Conservation (phyloP, 2,888 invertebrate species). For the Ormyrus pomaceus region DNA sequence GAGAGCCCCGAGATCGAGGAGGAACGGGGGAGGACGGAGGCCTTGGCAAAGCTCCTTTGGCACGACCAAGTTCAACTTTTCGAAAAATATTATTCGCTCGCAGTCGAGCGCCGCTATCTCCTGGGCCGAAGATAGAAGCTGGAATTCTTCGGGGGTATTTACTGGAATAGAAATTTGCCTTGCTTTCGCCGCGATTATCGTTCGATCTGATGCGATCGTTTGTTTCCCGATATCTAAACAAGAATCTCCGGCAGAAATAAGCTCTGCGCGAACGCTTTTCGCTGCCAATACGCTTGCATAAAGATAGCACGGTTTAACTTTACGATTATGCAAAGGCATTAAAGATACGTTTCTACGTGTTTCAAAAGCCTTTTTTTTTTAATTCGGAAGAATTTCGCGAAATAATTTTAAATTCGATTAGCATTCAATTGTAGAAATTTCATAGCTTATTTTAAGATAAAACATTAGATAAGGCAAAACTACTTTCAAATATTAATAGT, state of each 20-base stretch:
- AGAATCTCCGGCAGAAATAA: conserved; percentile 50
- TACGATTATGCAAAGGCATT: too few species aligned
- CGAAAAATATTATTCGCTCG: conserved; percentile 27
- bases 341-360: too few species aligned
- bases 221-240: conserved; percentile 50
- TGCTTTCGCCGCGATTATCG: conserved; percentile 28
- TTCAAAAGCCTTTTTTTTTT: too few species aligned
- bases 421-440: too few species aligned
- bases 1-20: conserved; percentile 31
- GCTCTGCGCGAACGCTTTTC: conserved; percentile 1
- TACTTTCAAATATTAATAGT: too few species aligned
- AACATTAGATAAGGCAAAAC: too few species aligned
- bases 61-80: conserved; percentile 9
- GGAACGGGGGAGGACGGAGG: too few species aligned
- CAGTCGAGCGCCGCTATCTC: background rate
- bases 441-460: too few species aligned
- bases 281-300: background rate
- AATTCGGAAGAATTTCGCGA: too few species aligned
- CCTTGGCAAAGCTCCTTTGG: background rate
- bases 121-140: background rate
- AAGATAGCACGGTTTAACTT: background rate
- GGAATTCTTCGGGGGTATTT: conserved; percentile 21
- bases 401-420: too few species aligned
- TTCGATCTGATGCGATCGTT: conserved; percentile 37
- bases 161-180: conserved; percentile 25